Evolutionary conservation across 2,113 vertebrate species (phyloP), one percentile per base, ranked within the genome.

Genomic region (Willisornis vidua): DNA sequence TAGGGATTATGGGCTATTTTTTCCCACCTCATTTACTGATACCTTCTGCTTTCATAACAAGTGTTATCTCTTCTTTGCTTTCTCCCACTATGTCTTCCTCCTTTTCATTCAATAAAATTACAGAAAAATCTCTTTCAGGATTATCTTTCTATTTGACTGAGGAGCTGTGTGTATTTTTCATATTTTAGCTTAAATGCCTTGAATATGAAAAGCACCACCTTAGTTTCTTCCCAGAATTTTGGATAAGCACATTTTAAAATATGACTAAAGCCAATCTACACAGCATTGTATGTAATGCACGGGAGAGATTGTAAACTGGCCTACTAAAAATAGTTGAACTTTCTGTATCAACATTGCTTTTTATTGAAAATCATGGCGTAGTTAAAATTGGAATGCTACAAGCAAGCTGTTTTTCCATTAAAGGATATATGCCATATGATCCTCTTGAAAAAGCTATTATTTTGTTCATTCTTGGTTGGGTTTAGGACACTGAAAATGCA

Each of bases 311-410:
- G 41, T 73, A 62, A 94, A 59, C 49, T 85, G 7, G 75, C 79
- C 46, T 55, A 41, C 71, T 82, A 80, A 90, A 96, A 90, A 85
- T 29, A 92, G 58, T 57, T 84, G 73, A 84, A 77, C 26, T 90
- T 94, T 75, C 72, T 80, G 35, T 39, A 67, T 55, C 43, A 54
- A 48, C 16, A 13, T 28, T 51, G 35, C 3, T 79, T 92, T 74
- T 62, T 58, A 81, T 37, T 77, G 68, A 72, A 87, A 89, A 74
- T 43, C 61, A 51, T 17, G 31, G 7, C 6, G 35, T 62, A 46
- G 26, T 88, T 93, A 71, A 74, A 90, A 63, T 41, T 28, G 19
- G 74, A 84, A 71, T 55, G 5, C 6, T 6, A 25, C 10, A 55
- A 71, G 26, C 43, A 81, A 77, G 62, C 14, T 39, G 1, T 23